These are phyloP conservation scores for Drosophila kohkoa DNA, from an alignment of 1,140 invertebrate species.

Conservation along the genomic window DNA sequence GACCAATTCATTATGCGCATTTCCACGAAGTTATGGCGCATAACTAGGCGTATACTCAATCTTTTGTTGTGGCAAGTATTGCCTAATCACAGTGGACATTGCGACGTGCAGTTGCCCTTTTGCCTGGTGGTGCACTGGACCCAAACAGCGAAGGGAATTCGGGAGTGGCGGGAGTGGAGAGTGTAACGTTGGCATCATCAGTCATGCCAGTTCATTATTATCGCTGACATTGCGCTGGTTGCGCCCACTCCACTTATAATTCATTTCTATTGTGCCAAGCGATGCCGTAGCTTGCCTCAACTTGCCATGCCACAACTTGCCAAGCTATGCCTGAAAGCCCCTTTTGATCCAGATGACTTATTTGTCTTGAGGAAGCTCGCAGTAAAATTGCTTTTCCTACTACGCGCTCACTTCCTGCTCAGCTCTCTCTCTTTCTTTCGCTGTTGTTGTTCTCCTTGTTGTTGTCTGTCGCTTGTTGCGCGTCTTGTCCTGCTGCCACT, in stretches of 20 bases:
- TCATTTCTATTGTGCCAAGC: slow-evolving; percentile 78
- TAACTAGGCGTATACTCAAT: slow-evolving; percentile 21
- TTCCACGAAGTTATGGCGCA: slow-evolving; percentile 4
- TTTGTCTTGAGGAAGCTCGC: slow-evolving; percentile 84
- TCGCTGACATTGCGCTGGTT: slow-evolving; percentile 62
- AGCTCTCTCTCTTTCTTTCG: neutral
- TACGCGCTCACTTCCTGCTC: slow-evolving; percentile 72
- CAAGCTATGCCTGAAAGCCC: slow-evolving; percentile 73
- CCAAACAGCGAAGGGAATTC: neutral
- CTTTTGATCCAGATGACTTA: slow-evolving; percentile 83
- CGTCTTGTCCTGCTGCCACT: slow-evolving; percentile 5
- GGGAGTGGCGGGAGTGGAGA: neutral
- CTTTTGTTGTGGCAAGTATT: slow-evolving; percentile 8
- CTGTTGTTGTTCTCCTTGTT: slow-evolving; percentile 37
- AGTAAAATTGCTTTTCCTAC: slow-evolving; percentile 84
- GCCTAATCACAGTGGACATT: slow-evolving; percentile 70
- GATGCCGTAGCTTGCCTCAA: slow-evolving; percentile 11
- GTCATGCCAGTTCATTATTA: slow-evolving; percentile 82
- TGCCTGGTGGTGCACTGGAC: slow-evolving; percentile 49
- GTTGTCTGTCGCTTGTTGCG: slow-evolving; percentile 58
- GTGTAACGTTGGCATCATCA: slow-evolving; percentile 60
- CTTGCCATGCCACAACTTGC: slow-evolving; percentile 31
- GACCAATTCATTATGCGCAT: slow-evolving; percentile 15
- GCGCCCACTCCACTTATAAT: slow-evolving; percentile 64
- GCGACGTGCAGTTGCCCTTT: slow-evolving; percentile 50